Base-by-base conservation (phyloP, 2,797 vertebrate species). In the Molossus alvarezi region DNA sequence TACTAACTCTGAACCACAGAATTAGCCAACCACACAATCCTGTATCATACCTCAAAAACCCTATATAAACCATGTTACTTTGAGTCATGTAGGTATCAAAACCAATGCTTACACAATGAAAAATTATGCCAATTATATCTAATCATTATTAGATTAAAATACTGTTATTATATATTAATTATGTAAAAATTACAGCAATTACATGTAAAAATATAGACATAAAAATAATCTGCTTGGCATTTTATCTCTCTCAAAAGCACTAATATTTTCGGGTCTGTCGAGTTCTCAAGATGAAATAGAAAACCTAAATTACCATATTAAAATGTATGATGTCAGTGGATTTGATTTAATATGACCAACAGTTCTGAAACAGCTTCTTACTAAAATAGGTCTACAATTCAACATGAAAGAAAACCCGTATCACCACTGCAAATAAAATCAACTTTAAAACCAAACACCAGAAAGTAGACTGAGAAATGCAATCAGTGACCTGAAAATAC, bases 361-460 rank as follows among this genome's bases (percentile, higher is more conserved):
- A 87, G 88, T 88, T 88, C 62, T 84, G 14, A 88, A 84, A 94
- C 1, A 64, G 57, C 12, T 87, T 88, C 45, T 89, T 33, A 67
- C 14, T 92, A 71, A 89, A 62, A 67, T 58, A 72, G 33, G 15
- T 93, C 57, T 67, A 72, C 90, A 94, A 95, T 21, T 90, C 72
- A 95, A 37, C 55, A 92, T 51, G 55, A 86, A 81, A 85, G 20
- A 93, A 95, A 90, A 85, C 14, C 33, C 23, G 29, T n/a, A 73
- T 15, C 18, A 80, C 6, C 55, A 86, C 23, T 60, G 72, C 60
- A 89, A 84, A 17, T 64, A 73, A 79, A 29, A 89, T 33, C 65
- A 88, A 73, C 12, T 65, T 80, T 51, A 67, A 53, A 87, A 90
- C 81, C 73, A 94, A 90, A 91, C 77, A 18, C 45, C 62, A 95